A percentile compares a stretch with the other conserved stretches of the same genome.
Conservation (phyloP, 2,797 vertebrate species). For the Sebastes flavidus region DNA sequence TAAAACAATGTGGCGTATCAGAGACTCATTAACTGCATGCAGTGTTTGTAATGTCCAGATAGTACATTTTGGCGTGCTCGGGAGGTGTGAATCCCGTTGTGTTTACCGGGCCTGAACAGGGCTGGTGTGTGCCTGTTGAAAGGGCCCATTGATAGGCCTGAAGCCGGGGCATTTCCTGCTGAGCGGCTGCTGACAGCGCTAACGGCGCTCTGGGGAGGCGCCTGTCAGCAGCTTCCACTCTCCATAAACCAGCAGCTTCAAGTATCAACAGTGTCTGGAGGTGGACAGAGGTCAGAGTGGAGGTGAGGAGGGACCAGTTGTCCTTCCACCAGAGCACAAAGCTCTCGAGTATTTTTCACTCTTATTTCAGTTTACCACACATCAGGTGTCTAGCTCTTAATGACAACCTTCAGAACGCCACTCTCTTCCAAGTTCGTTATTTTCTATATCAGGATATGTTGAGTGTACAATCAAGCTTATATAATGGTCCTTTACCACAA, state of each 20-base stretch:
- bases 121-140: slow-evolving; percentile 68
- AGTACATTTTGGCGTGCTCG: not conserved
- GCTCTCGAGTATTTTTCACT: slow-evolving; percentile 13
- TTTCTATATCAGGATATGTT: not conserved
- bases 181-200: slow-evolving; percentile 70
- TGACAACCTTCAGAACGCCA: not conserved
- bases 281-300: slow-evolving; percentile 25
- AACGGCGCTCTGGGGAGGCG: slow-evolving; percentile 64
- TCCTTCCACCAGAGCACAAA: not conserved
- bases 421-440: not conserved
- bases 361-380: not conserved
- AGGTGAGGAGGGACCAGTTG: not conserved
- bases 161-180: slow-evolving; percentile 80
- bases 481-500: not conserved
- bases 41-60: slow-evolving; percentile 6
- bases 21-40: not conserved
- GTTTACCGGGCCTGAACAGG: slow-evolving; percentile 63
- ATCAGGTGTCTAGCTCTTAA: not conserved
- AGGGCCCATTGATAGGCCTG: slow-evolving; percentile 75
- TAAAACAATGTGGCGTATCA: not conserved
- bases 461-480: not conserved
- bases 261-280: slow-evolving; percentile 32
- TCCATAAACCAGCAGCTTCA: slow-evolving; percentile 49
- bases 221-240: slow-evolving; percentile 73
- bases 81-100: slow-evolving; percentile 47